These are phyloP conservation scores for Perdix hodgsoniae DNA, from an alignment of 2,797 vertebrate species.

Conservation along the genomic window DNA sequence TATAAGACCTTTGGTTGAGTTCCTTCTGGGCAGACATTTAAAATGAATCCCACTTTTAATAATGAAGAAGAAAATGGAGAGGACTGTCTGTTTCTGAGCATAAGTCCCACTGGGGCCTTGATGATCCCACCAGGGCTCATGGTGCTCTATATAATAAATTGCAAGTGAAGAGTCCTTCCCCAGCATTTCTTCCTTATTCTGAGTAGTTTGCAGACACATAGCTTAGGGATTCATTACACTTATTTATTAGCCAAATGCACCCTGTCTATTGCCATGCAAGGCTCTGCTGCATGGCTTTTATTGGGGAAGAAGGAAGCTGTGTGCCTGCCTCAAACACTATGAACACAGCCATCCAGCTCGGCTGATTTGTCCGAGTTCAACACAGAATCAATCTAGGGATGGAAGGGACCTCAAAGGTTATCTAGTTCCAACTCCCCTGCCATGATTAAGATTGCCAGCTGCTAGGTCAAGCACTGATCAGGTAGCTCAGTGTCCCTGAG, in stretches of 20 bases:
- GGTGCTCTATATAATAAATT: background rate
- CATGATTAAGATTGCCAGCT: too few species aligned
- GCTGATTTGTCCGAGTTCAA: background rate
- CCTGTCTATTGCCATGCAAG: background rate
- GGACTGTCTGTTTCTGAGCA: background rate
- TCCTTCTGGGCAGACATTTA: background rate
- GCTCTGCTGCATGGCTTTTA: rapidly evolving
- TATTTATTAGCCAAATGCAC: background rate
- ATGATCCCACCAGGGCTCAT: background rate
- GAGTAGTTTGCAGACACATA: background rate
- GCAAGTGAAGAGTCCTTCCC: background rate
- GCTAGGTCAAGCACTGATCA: too few species aligned
- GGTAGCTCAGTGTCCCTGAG: background rate
- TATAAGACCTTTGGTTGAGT: background rate
- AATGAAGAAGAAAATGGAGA: background rate
- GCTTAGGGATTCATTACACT: background rate
- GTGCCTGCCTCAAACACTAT: background rate
- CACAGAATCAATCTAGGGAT: background rate
- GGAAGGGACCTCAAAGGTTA: too few species aligned
- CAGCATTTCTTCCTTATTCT: background rate
- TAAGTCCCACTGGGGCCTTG: background rate
- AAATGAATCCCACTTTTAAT: background rate
- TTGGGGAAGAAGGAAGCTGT: rapidly evolving
- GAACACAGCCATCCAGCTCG: background rate
- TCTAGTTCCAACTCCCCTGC: too few species aligned